A percentile compares a stretch with the other conserved stretches of the same genome.
These are phyloP conservation scores for Xyliphius kryptos DNA, from an alignment of 2,113 vertebrate species.

Conservation along the genomic window DNA sequence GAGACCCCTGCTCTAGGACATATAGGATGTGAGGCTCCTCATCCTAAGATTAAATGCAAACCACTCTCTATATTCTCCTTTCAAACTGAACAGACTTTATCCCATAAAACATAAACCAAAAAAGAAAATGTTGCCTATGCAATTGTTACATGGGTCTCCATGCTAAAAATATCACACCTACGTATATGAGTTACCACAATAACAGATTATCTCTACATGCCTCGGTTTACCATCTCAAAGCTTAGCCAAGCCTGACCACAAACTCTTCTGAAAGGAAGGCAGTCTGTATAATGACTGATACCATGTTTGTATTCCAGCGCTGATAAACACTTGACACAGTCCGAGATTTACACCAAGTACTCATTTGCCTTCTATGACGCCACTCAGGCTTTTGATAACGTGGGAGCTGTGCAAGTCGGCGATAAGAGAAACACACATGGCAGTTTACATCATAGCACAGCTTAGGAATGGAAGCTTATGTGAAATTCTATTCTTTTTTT, in stretches of 20 bases:
- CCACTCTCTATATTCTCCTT: too few species aligned
- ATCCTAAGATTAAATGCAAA: too few species aligned
- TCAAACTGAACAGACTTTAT: too few species aligned
- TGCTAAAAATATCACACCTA: too few species aligned
- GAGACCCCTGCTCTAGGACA: too few species aligned
- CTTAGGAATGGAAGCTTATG: constrained; percentile 20
- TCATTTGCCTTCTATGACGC: constrained; percentile 19
- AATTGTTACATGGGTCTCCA: too few species aligned
- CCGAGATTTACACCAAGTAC: constrained; percentile 21
- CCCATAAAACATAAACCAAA: too few species aligned
- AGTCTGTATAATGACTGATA: background rate
- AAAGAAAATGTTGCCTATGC: too few species aligned
- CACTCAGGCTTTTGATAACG: constrained; percentile 10
- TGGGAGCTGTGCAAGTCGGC: constrained; percentile 13
- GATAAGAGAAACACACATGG: constrained; percentile 20
- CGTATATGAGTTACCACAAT: too few species aligned
- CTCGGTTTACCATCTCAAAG: background rate
- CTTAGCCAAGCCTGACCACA: background rate
- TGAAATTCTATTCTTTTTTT: constrained; percentile 20
- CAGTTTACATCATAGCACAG: constrained; percentile 4
- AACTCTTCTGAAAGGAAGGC: background rate
- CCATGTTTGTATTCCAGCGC: constrained; percentile 13
- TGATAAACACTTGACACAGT: too few species aligned
- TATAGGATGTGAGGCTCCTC: too few species aligned
- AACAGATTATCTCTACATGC: too few species aligned